phyloP scores from a whole-genome alignment of 92 coral and sea anemone genomes.

The Zoanthus solanderi region DNA sequence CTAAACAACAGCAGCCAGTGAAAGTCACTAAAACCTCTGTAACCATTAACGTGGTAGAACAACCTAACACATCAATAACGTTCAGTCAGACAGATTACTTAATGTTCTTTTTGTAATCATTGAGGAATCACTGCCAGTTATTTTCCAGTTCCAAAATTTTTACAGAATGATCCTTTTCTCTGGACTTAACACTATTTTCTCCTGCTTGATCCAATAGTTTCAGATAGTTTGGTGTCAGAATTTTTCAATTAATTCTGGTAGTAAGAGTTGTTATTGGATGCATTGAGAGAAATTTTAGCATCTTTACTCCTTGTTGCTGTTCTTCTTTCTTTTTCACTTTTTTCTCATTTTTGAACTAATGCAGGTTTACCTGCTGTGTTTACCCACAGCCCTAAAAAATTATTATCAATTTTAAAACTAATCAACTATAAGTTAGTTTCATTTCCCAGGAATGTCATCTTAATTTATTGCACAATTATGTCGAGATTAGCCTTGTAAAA shows the following conservation, averaged over 20 bases:
- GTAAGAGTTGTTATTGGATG: slow-evolving; percentile 11
- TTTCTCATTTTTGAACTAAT: not conserved
- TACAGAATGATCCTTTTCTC: not conserved
- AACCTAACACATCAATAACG: slow-evolving; percentile 7
- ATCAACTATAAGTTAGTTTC: not conserved
- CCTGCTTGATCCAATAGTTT: slow-evolving; percentile 27
- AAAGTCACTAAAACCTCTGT: no score
- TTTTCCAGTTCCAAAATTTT: slow-evolving; percentile 1
- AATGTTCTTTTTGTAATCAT: not conserved
- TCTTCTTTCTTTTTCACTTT: not conserved
- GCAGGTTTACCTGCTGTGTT: not conserved
- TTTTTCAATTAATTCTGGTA: not conserved
- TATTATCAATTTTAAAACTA: not conserved
- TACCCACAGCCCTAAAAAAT: not conserved
- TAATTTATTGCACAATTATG: not conserved
- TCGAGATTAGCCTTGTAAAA: no score
- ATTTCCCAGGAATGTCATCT: slow-evolving; percentile 11
- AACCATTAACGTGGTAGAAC: no score
- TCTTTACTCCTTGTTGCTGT: not conserved
- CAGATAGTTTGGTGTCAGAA: not conserved
- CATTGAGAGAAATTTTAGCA: not conserved
- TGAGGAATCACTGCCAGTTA: not conserved
- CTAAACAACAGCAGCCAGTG: no score
- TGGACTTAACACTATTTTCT: not conserved
- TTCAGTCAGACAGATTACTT: slow-evolving; percentile 3